Evolutionary conservation across 2,113 vertebrate genomes (phyloP).

Genomic region (Sapayoa aenigma): DNA sequence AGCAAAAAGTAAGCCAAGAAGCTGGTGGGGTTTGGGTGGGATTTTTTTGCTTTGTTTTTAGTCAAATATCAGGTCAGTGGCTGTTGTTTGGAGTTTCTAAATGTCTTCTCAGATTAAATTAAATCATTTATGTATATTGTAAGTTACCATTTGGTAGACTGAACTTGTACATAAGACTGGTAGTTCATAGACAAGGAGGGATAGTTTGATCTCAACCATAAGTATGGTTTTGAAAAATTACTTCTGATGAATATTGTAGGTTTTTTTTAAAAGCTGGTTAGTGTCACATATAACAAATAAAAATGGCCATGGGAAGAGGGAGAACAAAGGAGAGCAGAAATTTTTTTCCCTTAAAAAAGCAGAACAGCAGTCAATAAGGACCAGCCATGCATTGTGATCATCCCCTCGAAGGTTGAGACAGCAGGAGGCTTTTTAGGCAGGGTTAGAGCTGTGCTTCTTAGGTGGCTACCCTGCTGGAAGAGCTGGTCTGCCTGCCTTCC

Average conservation of each 20-base stretch:
- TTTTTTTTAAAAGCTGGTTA: neutral
- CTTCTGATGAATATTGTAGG: neutral
- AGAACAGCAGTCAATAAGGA: neutral
- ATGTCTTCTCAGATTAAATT: neutral
- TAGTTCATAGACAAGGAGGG: neutral
- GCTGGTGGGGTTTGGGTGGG: neutral
- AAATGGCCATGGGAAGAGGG: neutral
- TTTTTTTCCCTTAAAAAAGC: neutral
- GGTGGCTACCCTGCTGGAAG: slow-evolving; percentile 8
- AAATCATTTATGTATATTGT: neutral
- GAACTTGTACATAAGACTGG: neutral
- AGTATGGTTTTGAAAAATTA: neutral
- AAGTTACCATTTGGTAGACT: neutral
- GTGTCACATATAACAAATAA: neutral
- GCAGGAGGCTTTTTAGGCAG: slow-evolving; percentile 17
- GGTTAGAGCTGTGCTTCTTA: neutral
- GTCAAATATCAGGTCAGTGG: neutral
- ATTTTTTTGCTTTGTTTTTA: neutral
- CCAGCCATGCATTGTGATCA: neutral
- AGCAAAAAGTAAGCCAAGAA: neutral
- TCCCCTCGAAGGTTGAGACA: neutral
- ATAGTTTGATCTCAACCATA: neutral
- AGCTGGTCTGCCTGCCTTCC: slow-evolving; percentile 11
- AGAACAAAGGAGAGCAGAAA: slow-evolving; percentile 5
- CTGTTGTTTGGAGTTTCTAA: neutral